Base-by-base conservation (phyloP, 1,140 invertebrate species). In the Diabrotica undecimpunctata region DNA sequence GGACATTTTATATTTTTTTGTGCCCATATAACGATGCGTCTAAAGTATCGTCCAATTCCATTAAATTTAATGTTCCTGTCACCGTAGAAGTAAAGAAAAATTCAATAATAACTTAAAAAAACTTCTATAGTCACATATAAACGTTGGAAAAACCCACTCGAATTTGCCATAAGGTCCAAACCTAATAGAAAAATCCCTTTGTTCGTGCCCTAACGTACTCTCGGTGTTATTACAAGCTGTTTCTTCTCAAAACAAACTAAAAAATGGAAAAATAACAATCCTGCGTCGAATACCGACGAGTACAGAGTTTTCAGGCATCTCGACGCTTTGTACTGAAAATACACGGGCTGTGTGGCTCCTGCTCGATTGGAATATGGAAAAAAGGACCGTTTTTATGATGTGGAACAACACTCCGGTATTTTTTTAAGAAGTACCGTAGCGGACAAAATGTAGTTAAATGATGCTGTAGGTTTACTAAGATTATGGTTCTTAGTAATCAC, bases 221-320 rank as follows among this genome's bases (percentile, higher is more conserved):
- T 37, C 63, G 37, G 59, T 70, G 68, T 70, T 70, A 67, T 70
- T 67, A 70, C 68, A 66, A 66, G 68, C 68, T 70, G 68, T 67
- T 70, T 70, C 66, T 65, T 70, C 65, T 70, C 61, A 70, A 67
- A 70, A 70, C 66, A 70, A 66, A 64, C 68, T 70, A 67, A 70
- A 70, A 70, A 70, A 70, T 70, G 68, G 62, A 70, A 70, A 67
- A 70, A 70, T 67, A 70, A 70, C 68, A 70, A 61, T 52, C 46
- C 60, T 12, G 62, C 51, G 51, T 54, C 38, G 61, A 61, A 61
- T 50, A 25, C 7, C 38, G 57, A 41, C 13, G n/a, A 38, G 61
- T 52, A 62, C 54, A 62, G 13, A 39, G 11, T 35, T 12, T 54
- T 54, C n/a, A 14, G 46, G 12, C 46, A 12, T 61, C n/a, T 13